Evolutionary conservation across 2,797 vertebrate genomes (phyloP).

Genomic region (Syndactyla subalaris): DNA sequence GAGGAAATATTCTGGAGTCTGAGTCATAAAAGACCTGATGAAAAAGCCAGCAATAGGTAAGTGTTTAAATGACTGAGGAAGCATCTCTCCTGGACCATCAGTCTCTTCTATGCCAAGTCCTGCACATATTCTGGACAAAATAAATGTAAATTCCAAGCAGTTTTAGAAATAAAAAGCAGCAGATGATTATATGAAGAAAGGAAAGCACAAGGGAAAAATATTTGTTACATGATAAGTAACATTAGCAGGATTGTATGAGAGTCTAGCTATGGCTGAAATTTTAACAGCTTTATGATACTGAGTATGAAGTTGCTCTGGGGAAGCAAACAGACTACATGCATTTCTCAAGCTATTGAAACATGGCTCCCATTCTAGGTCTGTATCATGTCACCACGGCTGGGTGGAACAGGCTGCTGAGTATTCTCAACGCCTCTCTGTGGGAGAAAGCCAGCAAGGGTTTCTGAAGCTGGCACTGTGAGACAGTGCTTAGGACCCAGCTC

Average conservation of each 20-base stretch:
- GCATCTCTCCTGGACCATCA: background rate
- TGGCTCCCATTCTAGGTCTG: background rate
- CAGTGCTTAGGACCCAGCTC: background rate
- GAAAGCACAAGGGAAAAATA: background rate
- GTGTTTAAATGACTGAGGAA: background rate
- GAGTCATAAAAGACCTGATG: background rate
- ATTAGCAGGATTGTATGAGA: background rate
- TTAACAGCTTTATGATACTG: rapidly evolving
- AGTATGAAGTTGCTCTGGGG: background rate
- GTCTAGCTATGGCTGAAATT: background rate
- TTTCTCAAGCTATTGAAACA: background rate
- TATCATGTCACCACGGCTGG: background rate
- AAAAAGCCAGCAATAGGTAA: background rate
- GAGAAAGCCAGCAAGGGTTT: background rate
- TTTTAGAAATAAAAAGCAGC: background rate
- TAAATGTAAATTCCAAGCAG: background rate
- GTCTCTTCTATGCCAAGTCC: background rate
- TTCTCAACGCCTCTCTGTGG: background rate
- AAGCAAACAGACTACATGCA: background rate
- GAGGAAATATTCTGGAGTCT: background rate
- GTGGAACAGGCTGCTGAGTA: background rate
- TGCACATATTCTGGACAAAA: background rate
- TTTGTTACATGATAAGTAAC: background rate
- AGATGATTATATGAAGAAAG: background rate
- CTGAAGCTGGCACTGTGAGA: background rate